Evolutionary conservation across 1,140 invertebrate species (phyloP).

Genomic region (Chrysoperla carnea): DNA sequence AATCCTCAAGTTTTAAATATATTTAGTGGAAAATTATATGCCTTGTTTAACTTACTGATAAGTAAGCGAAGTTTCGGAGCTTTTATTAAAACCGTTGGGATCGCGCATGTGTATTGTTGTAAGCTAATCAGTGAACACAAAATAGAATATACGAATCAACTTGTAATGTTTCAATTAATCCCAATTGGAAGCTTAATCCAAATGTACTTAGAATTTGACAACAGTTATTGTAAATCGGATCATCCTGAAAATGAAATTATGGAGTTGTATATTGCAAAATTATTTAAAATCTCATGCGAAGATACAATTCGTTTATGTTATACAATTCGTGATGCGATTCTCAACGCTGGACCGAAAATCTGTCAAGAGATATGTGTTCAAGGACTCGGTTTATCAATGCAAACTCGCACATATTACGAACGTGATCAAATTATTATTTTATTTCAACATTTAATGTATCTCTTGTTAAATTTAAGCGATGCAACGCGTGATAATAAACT

Average conservation of each 20-base stretch:
- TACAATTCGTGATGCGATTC: slow-evolving; percentile 28
- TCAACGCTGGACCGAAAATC: slow-evolving; percentile 12
- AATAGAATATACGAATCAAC: slow-evolving; percentile 28
- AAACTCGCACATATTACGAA: slow-evolving; percentile 23
- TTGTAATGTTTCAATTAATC: slow-evolving; percentile 36
- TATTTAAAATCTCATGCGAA: slow-evolving; percentile 39
- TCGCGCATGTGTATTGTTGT: not conserved
- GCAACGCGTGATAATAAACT: slow-evolving; percentile 7
- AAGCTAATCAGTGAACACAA: slow-evolving; percentile 25
- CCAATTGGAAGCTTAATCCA: slow-evolving; percentile 21
- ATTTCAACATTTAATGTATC: slow-evolving; percentile 48
- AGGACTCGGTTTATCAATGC: slow-evolving; percentile 30
- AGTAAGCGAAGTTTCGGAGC: not conserved
- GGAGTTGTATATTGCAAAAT: slow-evolving; percentile 39
- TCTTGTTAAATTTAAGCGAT: slow-evolving; percentile 34
- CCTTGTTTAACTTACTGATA: not conserved
- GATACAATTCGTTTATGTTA: slow-evolving; percentile 41
- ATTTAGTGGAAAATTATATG: slow-evolving; percentile 3
- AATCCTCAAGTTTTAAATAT: not conserved
- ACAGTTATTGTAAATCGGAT: slow-evolving; percentile 17
- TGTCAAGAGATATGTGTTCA: slow-evolving; percentile 29
- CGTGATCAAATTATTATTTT: slow-evolving; percentile 46
- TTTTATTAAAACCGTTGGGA: not conserved
- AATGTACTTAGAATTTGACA: slow-evolving; percentile 23
- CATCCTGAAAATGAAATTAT: slow-evolving; percentile 26